These are phyloP conservation scores for Yponomeuta evonymella DNA, from an alignment of 2,888 invertebrate species.

Conservation along the genomic window DNA sequence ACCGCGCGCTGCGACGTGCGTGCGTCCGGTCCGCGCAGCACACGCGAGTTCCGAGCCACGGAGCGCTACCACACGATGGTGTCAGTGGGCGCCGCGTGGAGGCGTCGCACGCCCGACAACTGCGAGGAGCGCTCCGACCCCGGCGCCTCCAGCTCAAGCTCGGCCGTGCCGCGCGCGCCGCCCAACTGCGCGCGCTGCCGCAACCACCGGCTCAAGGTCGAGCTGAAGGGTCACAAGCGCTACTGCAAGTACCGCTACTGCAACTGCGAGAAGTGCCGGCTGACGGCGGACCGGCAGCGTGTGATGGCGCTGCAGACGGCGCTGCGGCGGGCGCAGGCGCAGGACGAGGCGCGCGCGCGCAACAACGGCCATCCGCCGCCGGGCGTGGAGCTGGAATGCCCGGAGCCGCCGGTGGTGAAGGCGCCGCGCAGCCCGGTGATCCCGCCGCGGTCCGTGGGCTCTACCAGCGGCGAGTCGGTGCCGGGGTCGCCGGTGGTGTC, in stretches of 20 bases:
- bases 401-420: conserved; percentile 64
- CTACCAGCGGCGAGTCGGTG: conserved; percentile 60
- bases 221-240: conserved; percentile 93
- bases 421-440: conserved; percentile 55
- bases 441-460: conserved; percentile 53
- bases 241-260: conserved; percentile 92
- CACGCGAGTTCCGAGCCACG: conserved; percentile 18
- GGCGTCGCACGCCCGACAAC: conserved; percentile 66
- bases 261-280: conserved; percentile 89
- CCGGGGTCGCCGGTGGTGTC: conserved; percentile 61
- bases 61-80: conserved; percentile 41
- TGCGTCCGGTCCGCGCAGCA: conserved; percentile 51
- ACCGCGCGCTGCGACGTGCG: conserved; percentile 51
- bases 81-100: conserved; percentile 65
- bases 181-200: conserved; percentile 95
- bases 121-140: conserved; percentile 68
- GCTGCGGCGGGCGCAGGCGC: conserved; percentile 87
- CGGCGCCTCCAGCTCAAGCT: conserved; percentile 71
- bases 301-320: conserved; percentile 95
- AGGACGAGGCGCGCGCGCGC: conserved; percentile 83
- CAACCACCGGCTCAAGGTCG: conserved; percentile 92
- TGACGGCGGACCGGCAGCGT: conserved; percentile 90
- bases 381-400: conserved; percentile 63
- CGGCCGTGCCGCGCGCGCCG: conserved; percentile 83
- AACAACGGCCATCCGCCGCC: conserved; percentile 56